Evolutionary conservation across 2,113 vertebrate species (phyloP).

Genomic region (Sinocyclocheilus rhinocerous): DNA sequence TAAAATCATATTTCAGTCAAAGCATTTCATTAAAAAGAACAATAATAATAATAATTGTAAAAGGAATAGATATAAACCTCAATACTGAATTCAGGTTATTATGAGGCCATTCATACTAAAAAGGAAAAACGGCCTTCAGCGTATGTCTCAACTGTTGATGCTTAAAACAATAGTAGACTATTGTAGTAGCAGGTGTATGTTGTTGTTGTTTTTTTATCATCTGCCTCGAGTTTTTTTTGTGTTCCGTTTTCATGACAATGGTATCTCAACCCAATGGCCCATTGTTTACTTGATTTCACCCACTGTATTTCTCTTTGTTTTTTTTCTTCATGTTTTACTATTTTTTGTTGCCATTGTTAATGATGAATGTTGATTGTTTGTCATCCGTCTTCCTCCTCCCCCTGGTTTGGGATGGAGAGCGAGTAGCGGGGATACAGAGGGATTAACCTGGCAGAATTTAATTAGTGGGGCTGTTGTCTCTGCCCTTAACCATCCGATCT

Average conservation of each 20-base stretch:
- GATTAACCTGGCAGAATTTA: conserved; percentile 96
- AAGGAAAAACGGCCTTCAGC: background rate
- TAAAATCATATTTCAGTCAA: background rate
- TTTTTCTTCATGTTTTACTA: conserved; percentile 14
- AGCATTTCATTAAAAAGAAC: background rate
- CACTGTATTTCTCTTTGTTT: conserved; percentile 46
- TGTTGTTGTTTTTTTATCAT: conserved; percentile 26
- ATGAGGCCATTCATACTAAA: background rate
- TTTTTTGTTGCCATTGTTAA: conserved; percentile 46
- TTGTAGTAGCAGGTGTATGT: conserved; percentile 35
- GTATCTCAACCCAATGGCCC: conserved; percentile 25
- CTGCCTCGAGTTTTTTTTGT: conserved; percentile 38
- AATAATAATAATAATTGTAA: background rate
- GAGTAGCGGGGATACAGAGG: conserved; percentile 77
- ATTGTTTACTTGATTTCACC: conserved; percentile 52
- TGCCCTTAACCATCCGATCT: conserved; percentile 84
- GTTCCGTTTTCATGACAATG: conserved; percentile 37
- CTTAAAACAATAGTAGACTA: conserved; percentile 21
- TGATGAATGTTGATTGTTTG: conserved; percentile 68
- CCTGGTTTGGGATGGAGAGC: conserved; percentile 68
- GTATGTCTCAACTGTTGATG: background rate
- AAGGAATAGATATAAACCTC: background rate
- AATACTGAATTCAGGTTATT: background rate
- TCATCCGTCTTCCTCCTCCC: conserved; percentile 48
- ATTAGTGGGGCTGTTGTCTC: conserved; percentile 91